phyloP scores from a whole-genome alignment of 2,113 vertebrate genomes.

The Phylloscopus trochilus region DNA sequence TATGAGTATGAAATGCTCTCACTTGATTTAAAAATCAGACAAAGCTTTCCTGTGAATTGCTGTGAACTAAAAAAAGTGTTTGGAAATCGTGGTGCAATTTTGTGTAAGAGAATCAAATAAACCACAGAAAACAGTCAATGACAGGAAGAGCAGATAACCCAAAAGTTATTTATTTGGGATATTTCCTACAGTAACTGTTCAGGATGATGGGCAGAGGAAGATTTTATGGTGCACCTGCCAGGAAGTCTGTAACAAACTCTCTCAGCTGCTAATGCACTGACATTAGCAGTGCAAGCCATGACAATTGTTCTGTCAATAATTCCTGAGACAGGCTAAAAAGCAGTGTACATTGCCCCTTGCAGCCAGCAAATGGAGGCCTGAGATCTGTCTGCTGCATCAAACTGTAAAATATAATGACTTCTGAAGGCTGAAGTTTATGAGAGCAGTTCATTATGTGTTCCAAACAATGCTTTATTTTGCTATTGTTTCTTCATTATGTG shows the following conservation, averaged over 20 bases:
- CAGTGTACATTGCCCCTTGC: not conserved
- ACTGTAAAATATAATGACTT: constrained; percentile 74
- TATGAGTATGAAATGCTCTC: not conserved
- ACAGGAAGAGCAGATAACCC: not conserved
- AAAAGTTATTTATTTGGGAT: not conserved
- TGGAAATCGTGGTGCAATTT: not conserved
- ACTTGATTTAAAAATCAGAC: not conserved
- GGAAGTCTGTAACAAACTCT: constrained; percentile 42
- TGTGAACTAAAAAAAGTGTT: not conserved
- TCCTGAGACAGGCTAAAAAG: constrained; percentile 60
- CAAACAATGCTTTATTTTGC: constrained; percentile 76
- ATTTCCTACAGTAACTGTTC: constrained; percentile 6
- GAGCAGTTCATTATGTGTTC: constrained; percentile 75
- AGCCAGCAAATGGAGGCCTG: constrained; percentile 55
- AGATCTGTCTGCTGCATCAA: constrained; percentile 72
- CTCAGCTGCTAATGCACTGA: constrained; percentile 67
- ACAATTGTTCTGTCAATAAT: constrained; percentile 68
- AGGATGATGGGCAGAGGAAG: not conserved
- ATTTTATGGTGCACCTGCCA: constrained; percentile 18
- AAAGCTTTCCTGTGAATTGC: not conserved
- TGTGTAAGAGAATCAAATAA: not conserved
- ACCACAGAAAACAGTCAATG: not conserved
- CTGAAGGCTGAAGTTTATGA: constrained; percentile 79
- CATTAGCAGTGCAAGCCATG: constrained; percentile 49
- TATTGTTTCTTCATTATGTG: constrained; percentile 72